Base-by-base conservation (phyloP, 2,113 vertebrate species). In the Anser brachyrhynchus region DNA sequence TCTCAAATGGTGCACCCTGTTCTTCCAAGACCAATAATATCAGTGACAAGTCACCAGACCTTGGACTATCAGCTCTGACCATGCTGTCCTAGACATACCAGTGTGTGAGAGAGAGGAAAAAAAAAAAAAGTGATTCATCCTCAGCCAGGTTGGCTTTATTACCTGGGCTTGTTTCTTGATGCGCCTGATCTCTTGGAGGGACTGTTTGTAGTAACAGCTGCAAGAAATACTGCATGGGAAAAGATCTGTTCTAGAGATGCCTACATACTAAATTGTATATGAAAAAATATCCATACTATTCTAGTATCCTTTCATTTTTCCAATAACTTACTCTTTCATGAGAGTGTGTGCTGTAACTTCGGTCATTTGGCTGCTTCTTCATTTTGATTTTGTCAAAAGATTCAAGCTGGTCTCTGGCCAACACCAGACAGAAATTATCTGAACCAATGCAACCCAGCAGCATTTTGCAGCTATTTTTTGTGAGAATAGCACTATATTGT, bases 321-420 rank as follows among this genome's bases (percentile, higher is more conserved):
- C 58, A 82, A 54, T 61, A 74, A n/a, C 35, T 59, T 29, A 64
- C 28, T 80, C 12, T 66, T 84, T 69, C 16, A 28, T 62, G 39
- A 46, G 13, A 52, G 28, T 18, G 39, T 35, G 19, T 35, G 25
- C 8, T 66, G 7, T 65, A 71, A 66, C 28, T 74, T 67, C 55
- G 84, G 7, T 28, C 33, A 46, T 74, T 90, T 74, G 44, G 44
- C 58, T 61, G 84, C 17, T 29, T 76, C 59, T 90, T 71, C 17
- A 17, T 67, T 86, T 77, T 84, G 22, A 17, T 91, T 84, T 89
- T 95, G 41, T 76, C 37, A 80, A 59, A 84, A 70, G 37, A 29
- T 35, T 85, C 15, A 46, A 72, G n/a, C 20, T 86, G n/a, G 15
- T 89, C 35, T 86, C 35, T 88, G 11, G 12, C 49, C 35, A 79